phyloP scores from a whole-genome alignment of 2,797 vertebrate species.

The Salarias fasciatus region DNA sequence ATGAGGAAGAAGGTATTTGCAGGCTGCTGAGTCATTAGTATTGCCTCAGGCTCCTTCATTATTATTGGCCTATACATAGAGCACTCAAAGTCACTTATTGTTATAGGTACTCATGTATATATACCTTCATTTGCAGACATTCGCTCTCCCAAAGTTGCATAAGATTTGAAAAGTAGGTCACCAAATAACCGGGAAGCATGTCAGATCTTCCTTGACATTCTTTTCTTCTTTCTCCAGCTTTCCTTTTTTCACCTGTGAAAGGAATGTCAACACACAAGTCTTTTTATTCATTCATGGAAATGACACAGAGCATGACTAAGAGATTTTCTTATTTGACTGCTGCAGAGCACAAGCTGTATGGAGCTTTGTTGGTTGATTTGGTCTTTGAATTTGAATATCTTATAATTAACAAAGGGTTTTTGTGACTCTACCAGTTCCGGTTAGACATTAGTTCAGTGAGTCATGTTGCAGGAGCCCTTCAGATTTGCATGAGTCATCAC shows the following conservation, averaged over 20 bases:
- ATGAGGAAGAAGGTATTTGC: constrained; percentile 32
- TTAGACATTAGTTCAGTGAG: constrained; percentile 24
- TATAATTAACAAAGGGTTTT: background rate
- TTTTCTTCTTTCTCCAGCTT: constrained; percentile 1
- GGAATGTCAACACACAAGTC: constrained; percentile 48
- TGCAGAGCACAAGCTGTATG: background rate
- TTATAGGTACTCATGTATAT: background rate
- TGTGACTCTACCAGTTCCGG: constrained; percentile 5
- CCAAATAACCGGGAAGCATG: constrained; percentile 14
- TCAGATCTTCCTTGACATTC: constrained; percentile 1
- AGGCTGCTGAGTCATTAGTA: constrained; percentile 55
- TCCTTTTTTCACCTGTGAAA: constrained; percentile 14
- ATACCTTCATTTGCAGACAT: constrained; percentile 6
- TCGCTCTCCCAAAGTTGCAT: constrained; percentile 25
- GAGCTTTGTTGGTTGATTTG: background rate
- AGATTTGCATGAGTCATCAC: constrained; percentile 29
- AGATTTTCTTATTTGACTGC: background rate
- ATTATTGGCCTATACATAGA: background rate
- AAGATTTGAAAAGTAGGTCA: constrained; percentile 62
- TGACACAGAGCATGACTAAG: background rate
- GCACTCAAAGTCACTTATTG: background rate
- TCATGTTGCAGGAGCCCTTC: constrained; percentile 8
- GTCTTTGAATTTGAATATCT: constrained; percentile 28
- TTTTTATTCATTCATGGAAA: constrained; percentile 13
- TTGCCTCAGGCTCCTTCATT: constrained; percentile 30